Evolutionary conservation across 1,140 invertebrate genomes (phyloP).

Genomic region (Temnothorax nylanderi): DNA sequence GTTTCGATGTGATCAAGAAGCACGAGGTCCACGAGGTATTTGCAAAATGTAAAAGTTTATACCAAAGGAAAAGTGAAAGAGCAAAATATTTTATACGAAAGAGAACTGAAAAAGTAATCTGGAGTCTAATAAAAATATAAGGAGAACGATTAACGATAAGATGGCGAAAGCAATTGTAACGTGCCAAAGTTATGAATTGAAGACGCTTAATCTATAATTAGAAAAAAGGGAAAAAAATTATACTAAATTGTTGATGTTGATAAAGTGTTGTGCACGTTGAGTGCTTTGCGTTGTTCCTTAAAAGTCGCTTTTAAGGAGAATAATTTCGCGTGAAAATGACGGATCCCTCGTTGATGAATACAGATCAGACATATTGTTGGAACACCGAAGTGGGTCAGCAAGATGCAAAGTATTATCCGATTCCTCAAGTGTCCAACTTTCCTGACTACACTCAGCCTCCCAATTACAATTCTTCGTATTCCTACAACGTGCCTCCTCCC

Average conservation of each 20-base stretch:
- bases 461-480: slow-evolving; percentile 73
- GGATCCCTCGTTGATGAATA: slow-evolving; percentile 68
- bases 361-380: slow-evolving; percentile 75
- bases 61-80: neutral
- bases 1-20: too few species aligned
- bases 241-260: neutral
- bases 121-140: neutral
- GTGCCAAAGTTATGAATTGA: neutral
- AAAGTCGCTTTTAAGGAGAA: neutral
- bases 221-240: neutral
- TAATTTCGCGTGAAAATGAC: slow-evolving; percentile 69
- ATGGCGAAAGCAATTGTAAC: neutral
- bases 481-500: slow-evolving; percentile 70
- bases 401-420: slow-evolving; percentile 73
- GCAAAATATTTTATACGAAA: neutral
- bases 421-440: slow-evolving; percentile 67
- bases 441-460: slow-evolving; percentile 75
- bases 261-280: neutral
- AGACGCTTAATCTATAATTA: neutral
- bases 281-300: neutral
- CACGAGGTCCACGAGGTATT: too few species aligned
- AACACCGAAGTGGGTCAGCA: slow-evolving; percentile 62
- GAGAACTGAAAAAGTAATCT: neutral
- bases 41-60: neutral
- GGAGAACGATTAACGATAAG: neutral